Evolutionary conservation across 2,797 vertebrate species (phyloP), one percentile per base, ranked within the genome.

Genomic region (Hephaestus fuliginosus): DNA sequence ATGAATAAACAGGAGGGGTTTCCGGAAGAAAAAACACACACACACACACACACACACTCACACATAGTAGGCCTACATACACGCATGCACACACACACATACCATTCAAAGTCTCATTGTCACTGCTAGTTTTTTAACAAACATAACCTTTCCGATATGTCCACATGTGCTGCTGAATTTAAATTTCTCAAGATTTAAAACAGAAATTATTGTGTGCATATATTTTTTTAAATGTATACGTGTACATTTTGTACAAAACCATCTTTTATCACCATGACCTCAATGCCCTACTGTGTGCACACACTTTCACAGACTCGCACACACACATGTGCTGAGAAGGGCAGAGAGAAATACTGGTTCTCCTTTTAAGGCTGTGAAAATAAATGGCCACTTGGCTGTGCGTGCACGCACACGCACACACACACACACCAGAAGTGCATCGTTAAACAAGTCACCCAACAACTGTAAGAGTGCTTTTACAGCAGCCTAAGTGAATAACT

Each of bases 1-100:
- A 88, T 90, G 89, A 94, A 95, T 94, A 95, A 95, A 94, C 90
- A 91, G 81, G 87, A 91, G 91, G 83, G 81, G 67, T 78, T 84
- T 88, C 30, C 89, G 82, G 74, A 89, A 81, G 65, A 81, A 82
- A 46, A 80, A 63, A 76, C 82, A 80, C 61, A 46, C 22, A 72
- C 61, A 39, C 73, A 49, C 53, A 60, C 63, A 64, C 51, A 70
- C 62, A 77, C 56, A 46, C 22, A 72, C 61, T 36, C 61, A 46
- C 22, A 72, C 61, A 39, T 70, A 70, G 12, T 14, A 55, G 53
- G 22, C 25, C 53, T 55, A 17, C 14, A 70, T 62, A 61, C 69
- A 60, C 67, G 74, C 68, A 51, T 62, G 58, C 58, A 58, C 56
- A 78, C 53, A 79, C 64, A 77, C 81, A 79, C 56, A 48, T 30